Base-by-base conservation (phyloP, 2,797 vertebrate genomes). In the Lacerta bilineata region DNA sequence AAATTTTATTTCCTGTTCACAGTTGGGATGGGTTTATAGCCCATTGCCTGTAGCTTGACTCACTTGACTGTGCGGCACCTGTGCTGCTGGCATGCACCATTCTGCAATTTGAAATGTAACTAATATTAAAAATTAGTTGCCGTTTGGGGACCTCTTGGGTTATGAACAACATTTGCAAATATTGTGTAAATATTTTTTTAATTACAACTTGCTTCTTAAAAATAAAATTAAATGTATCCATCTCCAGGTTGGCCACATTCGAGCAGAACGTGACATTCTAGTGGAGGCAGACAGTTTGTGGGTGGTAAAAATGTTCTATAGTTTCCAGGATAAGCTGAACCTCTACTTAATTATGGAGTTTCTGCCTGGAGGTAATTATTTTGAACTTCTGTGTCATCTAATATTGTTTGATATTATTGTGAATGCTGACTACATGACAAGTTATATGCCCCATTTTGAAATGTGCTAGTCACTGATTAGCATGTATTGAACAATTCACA, bases 281-380 rank as follows among this genome's bases (percentile, higher is more conserved):
- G 99, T 99, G 88, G 99, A 99, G 93, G 99, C 99, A 27, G 99
- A 99, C 96, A 99, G 99, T 87, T 95, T 98, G 94, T 99, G 99
- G 99, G 99, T 99, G 87, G 99, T 99, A 91, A 99, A 99, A 95
- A 99, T 99, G 99, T 99, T 99, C 96, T 99, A 99, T 77, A 99
- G 99, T 90, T 99, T 99, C 95, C 99, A 99, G 96, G 99, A 99
- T 95, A 99, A 99, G 95, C 97, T 99, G 96, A 99, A 99, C 96
- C 99, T 99, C 92, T 99, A 99, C 96, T 98, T 99, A 93, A 99
- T 99, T 96, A 99, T 99, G 99, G 99, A 99, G 96, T 99, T 99
- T 95, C 97, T 99, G 88, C 99, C 99, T 83, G 99, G 99, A 98
- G 99, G 99, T 99, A 96, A 94, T 95, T 87, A 88, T 89, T 79